Percentiles rank a stretch among this genome's conserved stretches.
Conservation (phyloP, 2,113 vertebrate genomes). For the Synchiropus splendidus region DNA sequence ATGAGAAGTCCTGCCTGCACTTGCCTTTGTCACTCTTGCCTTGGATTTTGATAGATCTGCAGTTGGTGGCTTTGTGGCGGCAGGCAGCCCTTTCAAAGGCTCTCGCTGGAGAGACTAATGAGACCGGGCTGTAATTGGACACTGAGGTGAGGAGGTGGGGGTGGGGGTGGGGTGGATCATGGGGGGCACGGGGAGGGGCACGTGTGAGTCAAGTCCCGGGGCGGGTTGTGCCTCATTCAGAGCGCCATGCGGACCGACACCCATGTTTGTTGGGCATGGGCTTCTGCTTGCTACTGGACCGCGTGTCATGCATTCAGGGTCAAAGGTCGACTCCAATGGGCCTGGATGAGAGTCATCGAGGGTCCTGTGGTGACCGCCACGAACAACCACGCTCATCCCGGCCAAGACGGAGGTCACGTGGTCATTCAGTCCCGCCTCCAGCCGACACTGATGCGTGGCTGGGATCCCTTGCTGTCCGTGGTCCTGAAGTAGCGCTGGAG, state of each 20-base stretch:
- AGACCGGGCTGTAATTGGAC: slow-evolving; percentile 64
- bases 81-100: slow-evolving; percentile 61
- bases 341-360: too few species aligned
- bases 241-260: slow-evolving; percentile 29
- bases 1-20: slow-evolving; percentile 64
- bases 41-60: slow-evolving; percentile 61
- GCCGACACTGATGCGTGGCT: too few species aligned
- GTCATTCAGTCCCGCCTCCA: too few species aligned
- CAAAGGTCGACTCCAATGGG: too few species aligned
- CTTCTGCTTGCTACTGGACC: slow-evolving; percentile 11
- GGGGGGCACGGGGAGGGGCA: slow-evolving; percentile 52
- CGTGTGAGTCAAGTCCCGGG: slow-evolving; percentile 50
- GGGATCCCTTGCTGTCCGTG: too few species aligned
- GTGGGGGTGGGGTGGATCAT: slow-evolving; percentile 33
- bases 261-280: slow-evolving; percentile 12
- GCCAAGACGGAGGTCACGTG: too few species aligned
- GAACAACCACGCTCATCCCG: too few species aligned
- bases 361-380: too few species aligned
- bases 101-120: slow-evolving; percentile 65
- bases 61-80: slow-evolving; percentile 58
- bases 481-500: too few species aligned
- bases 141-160: slow-evolving; percentile 58
- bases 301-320: too few species aligned
- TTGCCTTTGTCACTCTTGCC: slow-evolving; percentile 61
- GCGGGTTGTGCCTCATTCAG: slow-evolving; percentile 38